phyloP scores from a whole-genome alignment of 2,113 vertebrate genomes.

The Cryptomyrus ogoouensis region DNA sequence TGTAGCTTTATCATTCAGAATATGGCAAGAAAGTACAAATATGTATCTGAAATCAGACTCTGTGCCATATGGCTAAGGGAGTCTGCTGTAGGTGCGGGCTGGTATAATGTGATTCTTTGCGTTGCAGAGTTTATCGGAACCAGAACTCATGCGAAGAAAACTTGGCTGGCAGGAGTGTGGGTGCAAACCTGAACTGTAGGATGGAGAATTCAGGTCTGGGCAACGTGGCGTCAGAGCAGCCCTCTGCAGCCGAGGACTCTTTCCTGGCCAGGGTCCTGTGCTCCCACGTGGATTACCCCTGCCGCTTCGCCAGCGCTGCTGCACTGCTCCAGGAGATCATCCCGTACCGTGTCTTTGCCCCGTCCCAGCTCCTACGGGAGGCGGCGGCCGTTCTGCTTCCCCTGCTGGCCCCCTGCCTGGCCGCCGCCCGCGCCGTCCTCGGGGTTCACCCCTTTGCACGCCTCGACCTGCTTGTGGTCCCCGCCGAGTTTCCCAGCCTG shows the following conservation, averaged over 20 bases:
- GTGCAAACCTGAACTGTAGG: constrained; percentile 30
- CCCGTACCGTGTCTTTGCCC: constrained; percentile 81
- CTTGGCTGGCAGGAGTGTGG: constrained; percentile 25
- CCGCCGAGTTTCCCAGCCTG: constrained; percentile 85
- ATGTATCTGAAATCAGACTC: neutral
- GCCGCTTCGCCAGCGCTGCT: constrained; percentile 68
- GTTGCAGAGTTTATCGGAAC: neutral
- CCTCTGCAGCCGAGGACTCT: constrained; percentile 43
- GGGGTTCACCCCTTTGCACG: constrained; percentile 89
- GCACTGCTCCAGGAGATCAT: constrained; percentile 67
- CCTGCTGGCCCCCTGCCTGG: constrained; percentile 73
- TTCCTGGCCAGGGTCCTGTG: constrained; percentile 55
- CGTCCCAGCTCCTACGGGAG: constrained; percentile 55
- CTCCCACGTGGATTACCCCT: constrained; percentile 79
- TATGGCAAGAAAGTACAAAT: neutral
- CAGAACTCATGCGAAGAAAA: neutral
- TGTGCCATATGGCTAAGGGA: neutral
- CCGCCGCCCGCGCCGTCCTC: constrained; percentile 70
- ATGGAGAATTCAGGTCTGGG: constrained; percentile 38
- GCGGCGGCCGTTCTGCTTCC: constrained; percentile 64
- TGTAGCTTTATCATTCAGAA: neutral
- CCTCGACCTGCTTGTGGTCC: constrained; percentile 85
- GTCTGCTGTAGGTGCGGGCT: neutral
- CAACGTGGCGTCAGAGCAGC: constrained; percentile 22
- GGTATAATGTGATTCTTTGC: neutral